These are phyloP conservation scores for Campaea margaritaria DNA, from an alignment of 2,888 invertebrate genomes.

Conservation along the genomic window DNA sequence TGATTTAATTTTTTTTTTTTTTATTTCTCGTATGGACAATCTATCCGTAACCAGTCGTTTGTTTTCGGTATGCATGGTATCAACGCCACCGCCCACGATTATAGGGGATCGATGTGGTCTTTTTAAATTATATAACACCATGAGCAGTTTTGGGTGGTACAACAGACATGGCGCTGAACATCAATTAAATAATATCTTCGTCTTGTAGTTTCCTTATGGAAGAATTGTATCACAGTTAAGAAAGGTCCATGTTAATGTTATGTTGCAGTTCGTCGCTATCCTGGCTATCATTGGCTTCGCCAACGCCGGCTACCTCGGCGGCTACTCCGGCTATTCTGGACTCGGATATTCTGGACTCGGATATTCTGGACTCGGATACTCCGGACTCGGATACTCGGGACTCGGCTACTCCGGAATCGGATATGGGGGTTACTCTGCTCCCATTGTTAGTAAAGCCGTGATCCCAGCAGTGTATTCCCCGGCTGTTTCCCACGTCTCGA, in stretches of 20 bases:
- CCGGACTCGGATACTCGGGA: conserved; percentile 45
- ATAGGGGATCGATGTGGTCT: too few relatives aligned
- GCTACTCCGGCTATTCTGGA: conserved; percentile 43
- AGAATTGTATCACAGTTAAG: not conserved
- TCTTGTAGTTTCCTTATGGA: not conserved
- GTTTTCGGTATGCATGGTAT: too few relatives aligned
- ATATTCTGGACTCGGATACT: conserved; percentile 44
- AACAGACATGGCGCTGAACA: too few relatives aligned
- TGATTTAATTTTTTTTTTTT: too few relatives aligned
- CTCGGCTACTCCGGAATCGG: conserved; percentile 49
- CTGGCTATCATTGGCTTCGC: conserved; percentile 61
- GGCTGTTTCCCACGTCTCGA: conserved; percentile 61
- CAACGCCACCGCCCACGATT: too few relatives aligned
- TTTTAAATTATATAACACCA: too few relatives aligned
- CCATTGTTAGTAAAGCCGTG: conserved; percentile 50
- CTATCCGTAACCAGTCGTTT: too few relatives aligned
- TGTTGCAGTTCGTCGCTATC: conserved; percentile 58
- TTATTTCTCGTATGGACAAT: too few relatives aligned
- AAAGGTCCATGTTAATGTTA: not conserved
- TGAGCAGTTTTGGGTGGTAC: too few relatives aligned
- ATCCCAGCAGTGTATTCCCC: conserved; percentile 53
- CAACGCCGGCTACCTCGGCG: conserved; percentile 58
- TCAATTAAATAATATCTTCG: not conserved
- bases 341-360: conserved; percentile 42
- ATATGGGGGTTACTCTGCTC: conserved; percentile 50